Evolutionary conservation across 2,888 invertebrate species (phyloP).

Genomic region (Dicyrtomina minuta): DNA sequence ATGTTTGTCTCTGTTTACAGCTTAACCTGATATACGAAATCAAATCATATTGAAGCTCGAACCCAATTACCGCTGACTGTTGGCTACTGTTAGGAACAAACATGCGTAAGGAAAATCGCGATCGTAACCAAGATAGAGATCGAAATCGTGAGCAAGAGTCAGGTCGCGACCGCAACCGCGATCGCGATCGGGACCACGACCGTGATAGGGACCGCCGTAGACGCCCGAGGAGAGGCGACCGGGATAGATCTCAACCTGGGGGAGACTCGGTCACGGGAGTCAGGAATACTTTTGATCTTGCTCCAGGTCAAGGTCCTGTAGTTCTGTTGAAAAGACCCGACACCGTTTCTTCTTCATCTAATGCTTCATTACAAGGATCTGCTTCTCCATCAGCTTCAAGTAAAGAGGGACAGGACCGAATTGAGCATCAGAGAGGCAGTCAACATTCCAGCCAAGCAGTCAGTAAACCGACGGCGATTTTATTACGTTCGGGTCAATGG

Average conservation of each 20-base stretch:
- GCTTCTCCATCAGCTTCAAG: slow-evolving; percentile 1
- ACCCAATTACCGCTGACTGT: too few relatives aligned
- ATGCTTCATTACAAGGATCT: too few relatives aligned
- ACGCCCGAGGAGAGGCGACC: not conserved
- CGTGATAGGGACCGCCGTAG: slow-evolving; percentile 28
- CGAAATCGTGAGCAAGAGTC: slow-evolving; percentile 3
- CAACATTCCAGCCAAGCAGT: not conserved
- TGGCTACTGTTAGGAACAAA: too few relatives aligned
- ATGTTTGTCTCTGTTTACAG: too few relatives aligned
- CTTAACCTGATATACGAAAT: too few relatives aligned
- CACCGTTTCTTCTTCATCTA: not conserved
- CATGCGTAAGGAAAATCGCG: slow-evolving; percentile 8
- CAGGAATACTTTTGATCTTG: not conserved
- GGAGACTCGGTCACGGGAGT: not conserved
- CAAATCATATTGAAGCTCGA: too few relatives aligned
- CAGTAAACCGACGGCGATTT: slow-evolving; percentile 4
- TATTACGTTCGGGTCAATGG: slow-evolving; percentile 2
- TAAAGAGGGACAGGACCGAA: not conserved
- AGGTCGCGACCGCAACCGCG: slow-evolving; percentile 2
- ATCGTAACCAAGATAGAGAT: slow-evolving; percentile 30
- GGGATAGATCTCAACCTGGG: slow-evolving; percentile 27
- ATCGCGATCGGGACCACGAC: slow-evolving; percentile 32
- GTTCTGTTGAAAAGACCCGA: slow-evolving; percentile 43
- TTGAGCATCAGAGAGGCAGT: slow-evolving; percentile 1
- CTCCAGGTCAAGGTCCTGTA: slow-evolving; percentile 38